A percentile compares a stretch with the other conserved stretches of the same genome.
Conservation (phyloP, 1,140 invertebrate species). For the Spodoptera frugiperda region DNA sequence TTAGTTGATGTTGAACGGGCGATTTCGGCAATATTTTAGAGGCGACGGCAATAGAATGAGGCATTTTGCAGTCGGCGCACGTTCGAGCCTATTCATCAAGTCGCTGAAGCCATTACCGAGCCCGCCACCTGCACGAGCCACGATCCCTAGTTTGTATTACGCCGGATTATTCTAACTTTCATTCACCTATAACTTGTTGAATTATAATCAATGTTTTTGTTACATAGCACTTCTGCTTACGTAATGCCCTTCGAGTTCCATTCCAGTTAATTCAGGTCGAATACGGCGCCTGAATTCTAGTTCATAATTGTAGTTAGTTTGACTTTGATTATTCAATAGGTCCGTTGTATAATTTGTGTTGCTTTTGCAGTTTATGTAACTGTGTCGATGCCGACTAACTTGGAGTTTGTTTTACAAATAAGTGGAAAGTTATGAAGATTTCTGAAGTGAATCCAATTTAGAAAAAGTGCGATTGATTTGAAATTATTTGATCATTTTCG, state of each 20-base stretch:
- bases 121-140: constrained; percentile 75
- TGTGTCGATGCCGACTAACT: background rate
- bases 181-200: constrained; percentile 77
- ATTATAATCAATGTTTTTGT: constrained; percentile 59
- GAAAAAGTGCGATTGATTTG: no score
- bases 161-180: constrained; percentile 59
- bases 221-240: background rate
- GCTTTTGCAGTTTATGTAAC: background rate
- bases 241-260: constrained; percentile 1
- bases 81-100: constrained; percentile 79
- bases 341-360: background rate
- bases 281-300: constrained; percentile 5
- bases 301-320: constrained; percentile 17
- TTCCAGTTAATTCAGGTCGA: constrained; percentile 8
- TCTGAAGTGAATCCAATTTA: background rate
- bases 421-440: background rate
- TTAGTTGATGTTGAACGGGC: constrained; percentile 79
- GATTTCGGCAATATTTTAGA: constrained; percentile 81
- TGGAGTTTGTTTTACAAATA: background rate
- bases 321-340: constrained; percentile 33
- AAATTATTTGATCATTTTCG: no score
- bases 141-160: constrained; percentile 75
- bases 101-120: constrained; percentile 72
- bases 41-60: constrained; percentile 71
- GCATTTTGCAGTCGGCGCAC: constrained; percentile 76